phyloP scores from a whole-genome alignment of 2,888 invertebrate species.

The Notodonta dromedarius region DNA sequence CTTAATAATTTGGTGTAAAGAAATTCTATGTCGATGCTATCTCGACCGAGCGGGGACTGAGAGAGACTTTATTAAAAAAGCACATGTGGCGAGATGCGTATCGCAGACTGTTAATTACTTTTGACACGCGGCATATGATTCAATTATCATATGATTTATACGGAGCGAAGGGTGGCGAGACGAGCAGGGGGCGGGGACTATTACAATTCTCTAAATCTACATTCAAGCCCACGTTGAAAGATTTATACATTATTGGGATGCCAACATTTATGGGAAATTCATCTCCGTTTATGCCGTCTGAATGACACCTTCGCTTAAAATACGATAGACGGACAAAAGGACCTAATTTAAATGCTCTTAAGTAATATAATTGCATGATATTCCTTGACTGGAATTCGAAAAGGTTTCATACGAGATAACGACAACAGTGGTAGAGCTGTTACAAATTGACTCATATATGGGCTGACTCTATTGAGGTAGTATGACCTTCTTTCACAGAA shows the following conservation, averaged over 20 bases:
- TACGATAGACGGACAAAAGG: neutral
- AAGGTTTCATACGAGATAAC: no score
- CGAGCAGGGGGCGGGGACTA: constrained; percentile 42
- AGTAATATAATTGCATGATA: no score
- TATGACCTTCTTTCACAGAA: no score
- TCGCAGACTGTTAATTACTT: constrained; percentile 83
- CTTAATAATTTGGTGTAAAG: constrained; percentile 79
- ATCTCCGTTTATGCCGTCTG: no score
- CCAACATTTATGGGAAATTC: no score
- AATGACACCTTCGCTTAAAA: no score
- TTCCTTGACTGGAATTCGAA: no score
- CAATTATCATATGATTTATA: constrained; percentile 84
- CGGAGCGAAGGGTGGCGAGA: constrained; percentile 60
- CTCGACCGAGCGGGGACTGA: constrained; percentile 75
- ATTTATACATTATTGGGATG: no score
- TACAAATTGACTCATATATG: no score
- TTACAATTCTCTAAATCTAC: neutral
- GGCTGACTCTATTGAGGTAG: no score
- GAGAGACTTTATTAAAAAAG: constrained; percentile 79
- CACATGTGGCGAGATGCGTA: constrained; percentile 82
- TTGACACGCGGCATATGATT: constrained; percentile 84
- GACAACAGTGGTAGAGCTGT: no score
- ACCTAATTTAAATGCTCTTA: no score
- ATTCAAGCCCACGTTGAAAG: neutral
- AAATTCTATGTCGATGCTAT: constrained; percentile 79